Conservation (phyloP, 2,113 vertebrate species). For the Mola mola region DNA sequence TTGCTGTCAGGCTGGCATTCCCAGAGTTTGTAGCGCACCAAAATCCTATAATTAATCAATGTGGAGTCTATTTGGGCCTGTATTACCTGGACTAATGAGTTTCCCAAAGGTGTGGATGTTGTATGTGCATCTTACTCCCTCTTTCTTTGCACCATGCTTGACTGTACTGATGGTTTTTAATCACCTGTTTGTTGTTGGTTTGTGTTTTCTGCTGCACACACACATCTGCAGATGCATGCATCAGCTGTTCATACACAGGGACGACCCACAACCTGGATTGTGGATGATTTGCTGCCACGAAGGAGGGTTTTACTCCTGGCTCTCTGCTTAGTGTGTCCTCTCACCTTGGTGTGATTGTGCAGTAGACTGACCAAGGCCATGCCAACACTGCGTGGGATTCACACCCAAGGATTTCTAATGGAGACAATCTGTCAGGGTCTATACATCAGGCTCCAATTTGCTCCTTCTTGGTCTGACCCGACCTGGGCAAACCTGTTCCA, state of each 20-base stretch:
- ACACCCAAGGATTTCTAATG: conserved; percentile 52
- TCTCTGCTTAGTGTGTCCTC: conserved; percentile 27
- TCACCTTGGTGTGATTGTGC: conserved; percentile 26
- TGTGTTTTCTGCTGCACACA: conserved; percentile 2
- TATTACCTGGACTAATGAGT: conserved; percentile 66
- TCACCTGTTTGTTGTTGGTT: conserved; percentile 48
- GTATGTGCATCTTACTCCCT: conserved; percentile 51
- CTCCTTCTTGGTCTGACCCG: conserved; percentile 15
- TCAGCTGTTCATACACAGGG: conserved; percentile 11
- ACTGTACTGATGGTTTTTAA: conserved; percentile 54
- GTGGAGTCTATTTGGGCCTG: conserved; percentile 28
- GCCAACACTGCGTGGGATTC: conserved; percentile 49
- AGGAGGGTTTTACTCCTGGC: conserved; percentile 34
- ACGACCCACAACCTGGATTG: conserved; percentile 28
- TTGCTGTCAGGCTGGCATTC: conserved; percentile 49
- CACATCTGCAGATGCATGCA: neutral
- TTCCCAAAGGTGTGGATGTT: conserved; percentile 58
- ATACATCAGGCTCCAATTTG: conserved; percentile 53
- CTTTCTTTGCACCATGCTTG: conserved; percentile 17
- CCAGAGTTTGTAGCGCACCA: conserved; percentile 54
- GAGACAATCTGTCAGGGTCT: conserved; percentile 56
- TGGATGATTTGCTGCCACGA: conserved; percentile 23
- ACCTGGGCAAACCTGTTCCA: conserved; percentile 33
- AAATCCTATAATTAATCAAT: conserved; percentile 68
- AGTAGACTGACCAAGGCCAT: conserved; percentile 34